Base-by-base conservation (phyloP, 2,888 invertebrate species). In the Pristionchus fissidentatus region DNA sequence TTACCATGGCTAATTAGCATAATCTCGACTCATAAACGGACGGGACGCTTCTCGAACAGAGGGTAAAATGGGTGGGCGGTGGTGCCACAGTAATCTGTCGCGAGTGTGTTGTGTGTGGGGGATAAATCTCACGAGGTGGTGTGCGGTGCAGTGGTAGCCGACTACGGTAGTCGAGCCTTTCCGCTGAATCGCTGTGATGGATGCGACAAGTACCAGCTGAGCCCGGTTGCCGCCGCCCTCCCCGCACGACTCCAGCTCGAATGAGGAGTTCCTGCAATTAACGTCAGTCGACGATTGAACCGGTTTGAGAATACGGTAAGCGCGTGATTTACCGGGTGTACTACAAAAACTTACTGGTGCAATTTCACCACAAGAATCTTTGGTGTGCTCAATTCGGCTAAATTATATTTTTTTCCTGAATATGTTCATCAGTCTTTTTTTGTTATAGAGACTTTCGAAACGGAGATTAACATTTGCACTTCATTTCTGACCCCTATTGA, bases 171-270 rank as follows among this genome's bases (percentile, higher is more conserved):
- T 79, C 43, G 62, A 52, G 32, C 46, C 80, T 22, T 35, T 41
- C 32, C 80, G 41, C 32, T 81, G 80, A 62, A 81, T 81, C 32
- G 80, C 35, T 3, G 80, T 62, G 46, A 62, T 81, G 38, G 62
- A 81, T 41, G 80, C 80, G 52, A 81, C 62, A 43, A 81, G 46
- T 81, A 81, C 80, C 80, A 81, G 46, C 62, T 81, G 80, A 7
- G 80, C 62, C 5, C 80, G 60, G 29, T 35, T 35, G 13, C 32
- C 43, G 19, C 41, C 80, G 4, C 38, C 38, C 3, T 38, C 80
- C 2, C 46, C 79, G 10, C 62, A 62, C 62, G 80, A 81, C 22
- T 81, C 80, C 52, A 81, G n/a, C 35, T 81, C 80, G 80, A 81
- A 81, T 22, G 80, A 81, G 10, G 80, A 81, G 46, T 81, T 81